A percentile compares a stretch with the other conserved stretches of the same genome.
Evolutionary conservation across 2,113 vertebrate genomes (phyloP).

Genomic region (Hiodon alosoides): DNA sequence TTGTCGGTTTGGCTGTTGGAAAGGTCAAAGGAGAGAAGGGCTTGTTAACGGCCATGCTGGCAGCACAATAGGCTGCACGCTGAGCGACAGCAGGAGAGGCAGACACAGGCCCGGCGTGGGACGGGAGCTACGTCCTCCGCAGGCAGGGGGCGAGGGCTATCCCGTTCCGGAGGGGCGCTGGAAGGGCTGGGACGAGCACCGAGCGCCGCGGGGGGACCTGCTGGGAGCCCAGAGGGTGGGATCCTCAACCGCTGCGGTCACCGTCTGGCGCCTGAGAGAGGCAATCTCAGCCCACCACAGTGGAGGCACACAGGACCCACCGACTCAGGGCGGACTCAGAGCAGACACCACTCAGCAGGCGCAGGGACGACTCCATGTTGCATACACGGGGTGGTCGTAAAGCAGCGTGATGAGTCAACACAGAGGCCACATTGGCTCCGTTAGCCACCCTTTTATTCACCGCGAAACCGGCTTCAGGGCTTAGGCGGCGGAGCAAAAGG

Average conservation of each 20-base stretch:
- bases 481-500: too few species aligned
- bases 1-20: conserved; percentile 30
- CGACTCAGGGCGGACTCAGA: too few species aligned
- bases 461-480: too few species aligned
- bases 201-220: neutral
- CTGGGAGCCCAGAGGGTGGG: neutral
- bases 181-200: neutral
- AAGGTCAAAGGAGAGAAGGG: conserved; percentile 59
- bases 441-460: too few species aligned
- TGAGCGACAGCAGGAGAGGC: conserved; percentile 39
- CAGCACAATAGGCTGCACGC: conserved; percentile 45
- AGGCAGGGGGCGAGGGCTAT: conserved; percentile 9
- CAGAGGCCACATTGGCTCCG: too few species aligned
- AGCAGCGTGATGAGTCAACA: too few species aligned
- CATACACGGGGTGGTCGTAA: too few species aligned
- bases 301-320: too few species aligned
- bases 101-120: conserved; percentile 23
- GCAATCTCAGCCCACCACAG: too few species aligned
- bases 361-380: too few species aligned
- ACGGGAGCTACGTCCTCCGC: conserved; percentile 9
- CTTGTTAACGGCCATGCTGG: conserved; percentile 55
- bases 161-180: neutral
- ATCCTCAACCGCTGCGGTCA: neutral
- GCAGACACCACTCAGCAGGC: too few species aligned
- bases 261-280: too few species aligned